Conservation (phyloP, 2,113 vertebrate species). For the Oxygymnocypris stewartii region DNA sequence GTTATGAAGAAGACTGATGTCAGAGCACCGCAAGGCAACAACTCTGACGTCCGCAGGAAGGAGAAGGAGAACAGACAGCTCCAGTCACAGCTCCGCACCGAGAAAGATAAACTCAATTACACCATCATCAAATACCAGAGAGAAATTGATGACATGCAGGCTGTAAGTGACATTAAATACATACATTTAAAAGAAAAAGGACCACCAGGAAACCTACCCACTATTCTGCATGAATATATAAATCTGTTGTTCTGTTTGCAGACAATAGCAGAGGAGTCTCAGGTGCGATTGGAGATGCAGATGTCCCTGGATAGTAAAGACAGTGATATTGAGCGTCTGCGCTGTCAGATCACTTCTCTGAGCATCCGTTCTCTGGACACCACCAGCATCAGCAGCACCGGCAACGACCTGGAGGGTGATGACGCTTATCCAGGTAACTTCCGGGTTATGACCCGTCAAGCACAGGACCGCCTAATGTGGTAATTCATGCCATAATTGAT, state of each 20-base stretch:
- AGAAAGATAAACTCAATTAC: slow-evolving; percentile 89
- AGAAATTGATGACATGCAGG: slow-evolving; percentile 95
- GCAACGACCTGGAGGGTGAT: slow-evolving; percentile 86
- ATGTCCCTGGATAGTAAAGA: slow-evolving; percentile 97
- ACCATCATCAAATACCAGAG: slow-evolving; percentile 95
- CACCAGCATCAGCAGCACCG: slow-evolving; percentile 86
- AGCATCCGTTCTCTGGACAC: slow-evolving; percentile 88
- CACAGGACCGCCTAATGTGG: background rate
- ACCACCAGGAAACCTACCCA: background rate
- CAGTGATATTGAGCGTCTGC: slow-evolving; percentile 96
- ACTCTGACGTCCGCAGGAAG: slow-evolving; percentile 87
- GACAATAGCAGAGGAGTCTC: slow-evolving; percentile 91
- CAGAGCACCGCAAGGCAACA: slow-evolving; percentile 74
- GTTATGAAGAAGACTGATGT: slow-evolving; percentile 88
- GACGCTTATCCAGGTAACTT: slow-evolving; percentile 89
- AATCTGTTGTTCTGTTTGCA: slow-evolving; percentile 63
- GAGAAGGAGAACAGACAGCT: slow-evolving; percentile 96
- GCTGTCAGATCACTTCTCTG: slow-evolving; percentile 87
- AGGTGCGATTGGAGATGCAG: slow-evolving; percentile 90
- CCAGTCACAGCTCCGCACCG: slow-evolving; percentile 89
- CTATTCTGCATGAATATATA: background rate
- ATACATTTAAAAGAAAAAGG: background rate
- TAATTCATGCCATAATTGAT: background rate
- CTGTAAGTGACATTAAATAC: slow-evolving; percentile 76
- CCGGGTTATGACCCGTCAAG: background rate